These are phyloP conservation scores for Enteromius anoplus DNA, from an alignment of 2,797 vertebrate genomes.

Conservation along the genomic window DNA sequence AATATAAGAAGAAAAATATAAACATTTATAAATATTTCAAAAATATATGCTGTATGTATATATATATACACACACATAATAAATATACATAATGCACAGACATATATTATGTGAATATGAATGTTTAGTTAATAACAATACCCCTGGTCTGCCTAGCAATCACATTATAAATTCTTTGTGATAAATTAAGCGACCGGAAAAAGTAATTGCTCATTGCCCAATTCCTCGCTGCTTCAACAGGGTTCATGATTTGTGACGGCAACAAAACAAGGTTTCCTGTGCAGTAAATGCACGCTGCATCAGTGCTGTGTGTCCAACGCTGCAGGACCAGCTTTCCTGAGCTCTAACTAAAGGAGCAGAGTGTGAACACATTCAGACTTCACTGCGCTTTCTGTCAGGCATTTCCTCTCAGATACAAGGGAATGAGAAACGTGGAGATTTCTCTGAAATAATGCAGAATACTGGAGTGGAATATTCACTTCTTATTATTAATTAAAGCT, in stretches of 20 bases:
- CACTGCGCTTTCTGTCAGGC: background rate
- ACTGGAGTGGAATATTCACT: background rate
- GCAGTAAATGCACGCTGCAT: slow-evolving; percentile 27
- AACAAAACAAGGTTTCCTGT: slow-evolving; percentile 7
- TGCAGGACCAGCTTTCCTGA: slow-evolving; percentile 70
- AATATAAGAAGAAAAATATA: no score
- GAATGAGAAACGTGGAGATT: background rate
- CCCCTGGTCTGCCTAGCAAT: no score
- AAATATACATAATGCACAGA: no score
- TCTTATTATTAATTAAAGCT: background rate
- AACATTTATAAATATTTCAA: no score
- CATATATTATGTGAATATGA: no score
- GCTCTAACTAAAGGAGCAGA: slow-evolving; percentile 53
- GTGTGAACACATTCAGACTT: no score
- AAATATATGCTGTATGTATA: no score
- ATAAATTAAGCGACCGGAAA: background rate
- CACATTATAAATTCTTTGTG: background rate
- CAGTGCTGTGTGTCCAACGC: background rate
- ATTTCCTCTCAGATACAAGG: background rate
- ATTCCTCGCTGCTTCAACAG: background rate
- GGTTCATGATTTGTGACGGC: slow-evolving; percentile 4
- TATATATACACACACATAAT: no score
- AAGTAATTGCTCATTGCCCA: background rate
- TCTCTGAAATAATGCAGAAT: background rate
- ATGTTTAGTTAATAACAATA: no score